Base-by-base conservation (phyloP, 2,888 invertebrate species). In the Caenorhabditis drosophilae region DNA sequence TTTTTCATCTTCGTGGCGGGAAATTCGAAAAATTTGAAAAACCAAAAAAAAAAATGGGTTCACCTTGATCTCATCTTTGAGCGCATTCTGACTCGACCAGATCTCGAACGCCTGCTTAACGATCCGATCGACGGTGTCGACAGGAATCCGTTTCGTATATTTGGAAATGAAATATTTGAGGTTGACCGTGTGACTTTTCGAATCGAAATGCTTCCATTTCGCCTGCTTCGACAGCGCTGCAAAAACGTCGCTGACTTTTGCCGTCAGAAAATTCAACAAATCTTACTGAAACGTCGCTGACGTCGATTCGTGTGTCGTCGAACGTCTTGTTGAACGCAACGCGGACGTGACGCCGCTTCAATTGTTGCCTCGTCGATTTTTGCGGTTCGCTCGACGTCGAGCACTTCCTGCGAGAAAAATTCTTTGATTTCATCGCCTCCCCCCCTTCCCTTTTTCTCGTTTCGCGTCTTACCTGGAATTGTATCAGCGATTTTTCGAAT, bases 41-140 rank as follows among this genome's bases (percentile, higher is more conserved):
- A 11, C 45, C 4, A 15, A 23, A 7, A 7, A 16, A 40, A 40
- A 40, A 40, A 40, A 18, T 40, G 4, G 20, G 4, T 12, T 15
- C 9, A 68, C 64, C 49, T 53, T 52, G 4, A 48, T 55, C 22
- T 61, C 47, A 22, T 31, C 40, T 38, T 70, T 70, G 27, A 81
- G 62, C 36, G 58, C 48, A 20, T 73, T 67, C 42, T 83, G 83
- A 22, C 61, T 50, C 15, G 89, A 89, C 91, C 91, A 91, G 61
- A 89, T 84, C 16, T 87, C 86, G 69, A 91, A 87, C 0, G 89
- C 90, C 54, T 84, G 85, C 45, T 86, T 86, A 25, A 84, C 75
- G 11, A 76, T 73, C 12, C 31, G 20, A 0, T 50, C 46, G 4
- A 80, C 74, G 9, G 67, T 71, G 2, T 64, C 53, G n/a, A 67